phyloP scores from a whole-genome alignment of 2,888 invertebrate genomes.

The Megamerina dolium region DNA sequence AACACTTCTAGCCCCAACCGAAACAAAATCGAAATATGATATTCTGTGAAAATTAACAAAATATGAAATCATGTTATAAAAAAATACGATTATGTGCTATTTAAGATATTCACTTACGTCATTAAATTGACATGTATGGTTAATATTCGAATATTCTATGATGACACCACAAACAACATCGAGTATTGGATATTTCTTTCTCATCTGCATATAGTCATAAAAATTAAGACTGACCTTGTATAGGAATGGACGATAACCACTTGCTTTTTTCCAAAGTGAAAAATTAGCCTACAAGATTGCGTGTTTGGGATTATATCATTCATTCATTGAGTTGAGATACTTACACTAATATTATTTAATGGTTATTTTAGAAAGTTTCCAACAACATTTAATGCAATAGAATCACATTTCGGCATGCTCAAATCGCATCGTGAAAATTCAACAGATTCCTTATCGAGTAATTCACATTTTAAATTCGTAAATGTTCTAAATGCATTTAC shows the following conservation, averaged over 20 bases:
- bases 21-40: too few relatives aligned
- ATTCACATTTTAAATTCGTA: slow-evolving; percentile 11
- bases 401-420: slow-evolving; percentile 3
- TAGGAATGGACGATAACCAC: not conserved
- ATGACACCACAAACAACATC: not conserved
- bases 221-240: not conserved
- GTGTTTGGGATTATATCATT: not conserved
- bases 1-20: too few relatives aligned
- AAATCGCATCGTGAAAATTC: slow-evolving; percentile 9
- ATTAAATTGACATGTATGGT: not conserved
- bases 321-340: not conserved
- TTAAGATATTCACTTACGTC: too few relatives aligned
- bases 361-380: slow-evolving; percentile 7
- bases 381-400: slow-evolving; percentile 2
- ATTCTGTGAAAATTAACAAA: too few relatives aligned
- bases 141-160: not conserved
- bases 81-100: too few relatives aligned
- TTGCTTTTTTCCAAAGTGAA: not conserved
- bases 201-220: not conserved
- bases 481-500: slow-evolving; percentile 4
- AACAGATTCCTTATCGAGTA: slow-evolving; percentile 5
- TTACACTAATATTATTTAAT: slow-evolving; percentile 9
- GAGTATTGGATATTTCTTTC: not conserved
- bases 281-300: not conserved
- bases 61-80: too few relatives aligned